Conservation (phyloP, 2,113 vertebrate genomes). For the Pristiophorus japonicus region DNA sequence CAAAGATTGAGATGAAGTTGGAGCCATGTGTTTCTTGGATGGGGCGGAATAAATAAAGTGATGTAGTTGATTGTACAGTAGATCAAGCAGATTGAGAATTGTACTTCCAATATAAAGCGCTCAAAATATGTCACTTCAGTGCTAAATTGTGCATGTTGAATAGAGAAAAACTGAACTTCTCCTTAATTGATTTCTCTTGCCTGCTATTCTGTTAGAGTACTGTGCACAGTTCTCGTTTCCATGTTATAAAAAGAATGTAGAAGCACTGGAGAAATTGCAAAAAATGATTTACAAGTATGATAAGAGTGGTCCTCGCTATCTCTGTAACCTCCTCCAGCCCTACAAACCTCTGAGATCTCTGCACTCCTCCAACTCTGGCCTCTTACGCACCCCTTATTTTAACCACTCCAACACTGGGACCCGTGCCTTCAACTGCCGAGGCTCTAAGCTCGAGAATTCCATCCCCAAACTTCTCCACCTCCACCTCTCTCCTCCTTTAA, state of each 20-base stretch:
- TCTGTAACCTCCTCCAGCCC: too few relatives aligned
- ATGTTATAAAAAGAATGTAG: background rate
- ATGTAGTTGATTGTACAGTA: background rate
- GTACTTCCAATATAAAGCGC: background rate
- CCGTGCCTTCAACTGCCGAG: too few relatives aligned
- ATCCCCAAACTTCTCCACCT: too few relatives aligned
- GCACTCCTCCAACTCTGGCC: too few relatives aligned
- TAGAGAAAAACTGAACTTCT: background rate
- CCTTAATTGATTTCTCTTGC: too few relatives aligned
- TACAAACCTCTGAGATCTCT: too few relatives aligned
- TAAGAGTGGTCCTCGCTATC: too few relatives aligned
- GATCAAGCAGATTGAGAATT: background rate
- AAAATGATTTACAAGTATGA: too few relatives aligned
- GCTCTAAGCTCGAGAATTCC: too few relatives aligned
- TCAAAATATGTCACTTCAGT: background rate
- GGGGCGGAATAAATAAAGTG: background rate
- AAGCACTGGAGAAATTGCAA: background rate
- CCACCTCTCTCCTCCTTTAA: too few relatives aligned
- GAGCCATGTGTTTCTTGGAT: background rate
- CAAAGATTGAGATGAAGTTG: background rate
- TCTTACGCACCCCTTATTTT: too few relatives aligned
- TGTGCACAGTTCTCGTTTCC: background rate
- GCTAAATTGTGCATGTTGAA: background rate
- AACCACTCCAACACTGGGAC: too few relatives aligned
- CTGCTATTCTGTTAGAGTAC: background rate